Base-by-base conservation (phyloP, 2,888 invertebrate genomes). In the Sepiola atlantica region DNA sequence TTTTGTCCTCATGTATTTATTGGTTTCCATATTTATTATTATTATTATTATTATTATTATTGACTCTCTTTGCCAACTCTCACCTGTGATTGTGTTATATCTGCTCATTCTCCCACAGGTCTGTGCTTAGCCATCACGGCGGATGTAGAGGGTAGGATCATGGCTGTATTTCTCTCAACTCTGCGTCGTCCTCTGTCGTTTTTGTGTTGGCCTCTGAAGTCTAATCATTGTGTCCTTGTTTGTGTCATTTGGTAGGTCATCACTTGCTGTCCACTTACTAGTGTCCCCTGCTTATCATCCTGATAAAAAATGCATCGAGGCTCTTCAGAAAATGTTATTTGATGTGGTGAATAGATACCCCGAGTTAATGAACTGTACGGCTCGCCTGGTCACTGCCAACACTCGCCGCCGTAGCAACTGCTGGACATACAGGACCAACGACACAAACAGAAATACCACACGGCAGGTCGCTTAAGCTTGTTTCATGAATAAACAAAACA, bases 141-240 rank as follows among this genome's bases (percentile, higher is more conserved):
- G 92, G 92, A 92, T 92, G 92, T 92, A 92, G 92, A 92, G 92
- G 92, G 92, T 92, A 92, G 92, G 92, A 92, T 55, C 92, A 92
- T 55, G 92, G 92, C 92, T 92, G 45, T n/a, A 55, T 45, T 92
- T 45, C 55, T 55, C 92, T 55, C 55, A 55, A 55, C 55, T 55
- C 55, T 45, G 92, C 92, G 28, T 92, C 54, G 55, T 92, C 55
- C 92, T 92, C 54, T 55, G 45, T 92, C 55, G 92, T 92, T 55
- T 92, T 77, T 77, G 77, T 77, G 77, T 77, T 77, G 77, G 77
- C 77, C 77, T 77, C 77, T 77, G 77, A 77, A n/a, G 77, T 77
- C 77, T 77, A 77, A 77, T 77, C 45, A 92, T 92, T 92, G 92
- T 92, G 92, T 92, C 92, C n/a, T 92, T 92, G 45, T 92, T 92